A percentile compares a stretch with the other conserved stretches of the same genome.
These are phyloP conservation scores for Penelope pileata DNA, from an alignment of 2,113 vertebrate species.

Conservation along the genomic window DNA sequence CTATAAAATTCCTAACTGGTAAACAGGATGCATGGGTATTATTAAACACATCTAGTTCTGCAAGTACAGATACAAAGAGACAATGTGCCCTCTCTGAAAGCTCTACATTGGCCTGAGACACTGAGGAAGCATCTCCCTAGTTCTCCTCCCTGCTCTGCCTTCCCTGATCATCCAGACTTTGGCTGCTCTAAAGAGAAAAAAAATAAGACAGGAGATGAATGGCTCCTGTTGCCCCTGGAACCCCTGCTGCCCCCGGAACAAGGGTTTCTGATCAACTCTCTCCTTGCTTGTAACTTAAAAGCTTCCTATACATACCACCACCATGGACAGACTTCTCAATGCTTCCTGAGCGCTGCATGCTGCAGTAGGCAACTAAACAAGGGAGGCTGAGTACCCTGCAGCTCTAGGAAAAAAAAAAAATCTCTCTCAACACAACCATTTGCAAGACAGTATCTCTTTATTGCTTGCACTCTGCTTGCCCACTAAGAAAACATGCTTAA, in stretches of 20 bases:
- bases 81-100: not conserved
- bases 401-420: not conserved
- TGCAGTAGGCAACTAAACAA: not conserved
- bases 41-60: not conserved
- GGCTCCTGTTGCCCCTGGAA: no score
- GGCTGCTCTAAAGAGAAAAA: not conserved
- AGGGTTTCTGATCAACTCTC: not conserved
- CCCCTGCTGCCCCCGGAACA: not conserved
- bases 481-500: not conserved
- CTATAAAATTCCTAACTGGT: not conserved
- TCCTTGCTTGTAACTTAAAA: not conserved
- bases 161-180: not conserved
- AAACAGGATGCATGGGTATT: not conserved
- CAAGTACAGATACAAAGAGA: not conserved
- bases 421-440: not conserved
- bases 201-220: not conserved
- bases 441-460: constrained; percentile 31
- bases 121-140: not conserved
- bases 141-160: not conserved
- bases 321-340: not conserved
- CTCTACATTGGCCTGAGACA: not conserved
- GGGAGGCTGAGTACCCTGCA: not conserved
- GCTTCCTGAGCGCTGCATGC: not conserved
- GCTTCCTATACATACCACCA: not conserved
- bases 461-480: not conserved